phyloP scores from a whole-genome alignment of 2,113 vertebrate genomes.

The Argyrosomus japonicus region DNA sequence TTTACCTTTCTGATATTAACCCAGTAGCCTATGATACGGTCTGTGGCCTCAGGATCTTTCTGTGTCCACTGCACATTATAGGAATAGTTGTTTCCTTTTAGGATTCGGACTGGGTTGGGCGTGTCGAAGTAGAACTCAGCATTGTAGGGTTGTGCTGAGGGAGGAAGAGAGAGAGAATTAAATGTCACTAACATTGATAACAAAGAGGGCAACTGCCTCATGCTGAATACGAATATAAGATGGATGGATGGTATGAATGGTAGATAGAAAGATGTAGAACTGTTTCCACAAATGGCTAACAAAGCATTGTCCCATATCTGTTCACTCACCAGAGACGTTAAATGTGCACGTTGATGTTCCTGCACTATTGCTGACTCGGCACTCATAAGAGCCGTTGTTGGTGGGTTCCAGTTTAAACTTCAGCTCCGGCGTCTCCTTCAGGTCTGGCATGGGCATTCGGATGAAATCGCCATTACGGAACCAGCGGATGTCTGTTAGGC shows the following conservation, averaged over 20 bases:
- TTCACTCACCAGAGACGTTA: conserved; percentile 92
- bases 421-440: conserved; percentile 89
- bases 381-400: conserved; percentile 93
- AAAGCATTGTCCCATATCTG: not conserved
- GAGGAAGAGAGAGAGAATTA: not conserved
- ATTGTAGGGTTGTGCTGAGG: conserved; percentile 91
- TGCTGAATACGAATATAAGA: conserved; percentile 12
- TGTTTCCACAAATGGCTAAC: not conserved
- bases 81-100: conserved; percentile 95
- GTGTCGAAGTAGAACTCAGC: conserved; percentile 99
- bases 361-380: conserved; percentile 92
- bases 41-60: conserved; percentile 92
- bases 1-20: conserved; percentile 92
- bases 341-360: conserved; percentile 91
- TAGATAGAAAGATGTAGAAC: not conserved
- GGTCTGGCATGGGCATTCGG: conserved; percentile 81
- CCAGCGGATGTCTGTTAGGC: conserved; percentile 90
- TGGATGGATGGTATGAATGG: not conserved
- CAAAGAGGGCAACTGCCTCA: not conserved
- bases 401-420: conserved; percentile 89
- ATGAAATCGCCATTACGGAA: conserved; percentile 88
- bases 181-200: not conserved
- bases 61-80: conserved; percentile 98
- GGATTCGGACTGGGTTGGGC: conserved; percentile 92
- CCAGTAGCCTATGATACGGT: conserved; percentile 92